phyloP scores from a whole-genome alignment of 2,113 vertebrate species.

The Plecotus auritus region DNA sequence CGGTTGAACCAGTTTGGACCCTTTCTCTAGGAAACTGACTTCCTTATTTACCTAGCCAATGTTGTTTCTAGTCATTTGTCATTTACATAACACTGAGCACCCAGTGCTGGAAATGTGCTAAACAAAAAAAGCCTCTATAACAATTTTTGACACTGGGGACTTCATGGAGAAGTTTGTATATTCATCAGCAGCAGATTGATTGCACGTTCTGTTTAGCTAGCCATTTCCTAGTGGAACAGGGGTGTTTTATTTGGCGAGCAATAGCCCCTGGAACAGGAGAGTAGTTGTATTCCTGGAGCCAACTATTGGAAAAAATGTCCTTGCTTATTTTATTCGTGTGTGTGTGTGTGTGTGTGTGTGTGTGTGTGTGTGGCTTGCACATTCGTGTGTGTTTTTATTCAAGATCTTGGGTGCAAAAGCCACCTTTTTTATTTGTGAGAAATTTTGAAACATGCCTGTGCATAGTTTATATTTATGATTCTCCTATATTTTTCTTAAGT shows the following conservation, averaged over 20 bases:
- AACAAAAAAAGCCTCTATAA: conserved; percentile 90
- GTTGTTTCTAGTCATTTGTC: conserved; percentile 81
- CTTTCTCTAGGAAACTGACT: conserved; percentile 75
- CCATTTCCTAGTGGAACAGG: conserved; percentile 89
- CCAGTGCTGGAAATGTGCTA: conserved; percentile 84
- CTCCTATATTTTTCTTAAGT: neutral
- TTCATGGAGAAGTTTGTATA: conserved; percentile 85
- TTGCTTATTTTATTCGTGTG: conserved; percentile 87
- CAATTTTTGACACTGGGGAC: conserved; percentile 84
- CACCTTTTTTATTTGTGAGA: conserved; percentile 64
- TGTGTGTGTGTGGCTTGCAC: conserved; percentile 36
- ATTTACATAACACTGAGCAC: conserved; percentile 87
- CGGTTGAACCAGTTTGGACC: conserved; percentile 72
- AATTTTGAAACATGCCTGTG: conserved; percentile 16
- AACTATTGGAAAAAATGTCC: conserved; percentile 83
- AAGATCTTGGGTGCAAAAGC: conserved; percentile 56
- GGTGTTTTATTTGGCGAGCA: conserved; percentile 93
- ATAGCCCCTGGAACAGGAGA: conserved; percentile 85
- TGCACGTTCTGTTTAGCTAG: conserved; percentile 89
- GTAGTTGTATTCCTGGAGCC: conserved; percentile 89
- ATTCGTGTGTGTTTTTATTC: conserved; percentile 65
- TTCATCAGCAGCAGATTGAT: conserved; percentile 88
- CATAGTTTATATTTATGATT: neutral
- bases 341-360: conserved; percentile 60
- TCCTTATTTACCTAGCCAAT: conserved; percentile 77